Base-by-base conservation (phyloP, 1,140 invertebrate species). In the Caenorhabditis brenneri region DNA sequence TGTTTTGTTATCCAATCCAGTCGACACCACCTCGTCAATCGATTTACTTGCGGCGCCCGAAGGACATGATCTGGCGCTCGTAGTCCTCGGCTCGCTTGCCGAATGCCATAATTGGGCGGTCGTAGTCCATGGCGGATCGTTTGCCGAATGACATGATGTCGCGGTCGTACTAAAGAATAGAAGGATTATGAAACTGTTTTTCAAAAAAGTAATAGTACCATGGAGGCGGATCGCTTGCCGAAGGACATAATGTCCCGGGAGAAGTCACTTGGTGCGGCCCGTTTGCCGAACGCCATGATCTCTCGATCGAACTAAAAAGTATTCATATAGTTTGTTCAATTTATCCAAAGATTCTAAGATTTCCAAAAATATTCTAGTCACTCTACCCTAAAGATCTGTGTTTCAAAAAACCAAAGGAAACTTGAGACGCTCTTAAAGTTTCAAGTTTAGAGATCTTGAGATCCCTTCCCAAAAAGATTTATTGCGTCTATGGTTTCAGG, bases 121-220 rank as follows among this genome's bases (percentile, higher is more conserved):
- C 80, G 53, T 55, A 81, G 19, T 81, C 53, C 24, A 36, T 9
- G 12, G 78, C 33, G 16, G 49, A 10, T 1, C 80, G 31, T 27
- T 81, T 81, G n/a, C 80, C 80, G 80, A 81, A 81, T 36, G 80
- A 33, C 80, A 81, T 81, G 49, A 81, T 81, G 53, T 81, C 80
- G 39, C 80, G 80, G 53, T 81, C 80, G 80, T 55, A 81, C 36
- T 49, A 24, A 33, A 51, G 79, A 53, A 53, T 36, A 51, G 16
- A 48, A 24, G 79, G 49, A 4, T 49, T 36, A 65, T 31, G 58
- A 31, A 65, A 36, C 33, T 31, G 58, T 12, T 27, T 9, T 65
- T 36, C 29, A 36, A 65, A 36, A 65, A 27, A 36, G n/a, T 7
- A 36, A 36, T 10, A 65, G n/a, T 65, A 65, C 58, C 58, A 74